Evolutionary conservation across 2,797 vertebrate genomes (phyloP), one percentile per base, ranked within the genome.

Genomic region (Trichosurus vulpecula): DNA sequence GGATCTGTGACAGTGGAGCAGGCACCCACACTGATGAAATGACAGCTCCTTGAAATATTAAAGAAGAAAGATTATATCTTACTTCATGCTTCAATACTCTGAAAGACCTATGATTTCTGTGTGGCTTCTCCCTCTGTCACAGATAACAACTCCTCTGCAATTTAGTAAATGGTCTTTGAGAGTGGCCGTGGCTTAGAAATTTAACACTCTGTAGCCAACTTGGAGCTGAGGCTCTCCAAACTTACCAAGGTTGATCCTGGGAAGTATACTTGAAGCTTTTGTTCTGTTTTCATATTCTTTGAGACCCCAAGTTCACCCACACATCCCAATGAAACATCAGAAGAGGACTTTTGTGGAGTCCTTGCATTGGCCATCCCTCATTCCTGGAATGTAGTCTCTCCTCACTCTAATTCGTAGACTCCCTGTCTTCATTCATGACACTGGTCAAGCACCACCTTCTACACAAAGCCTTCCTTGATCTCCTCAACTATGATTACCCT

Each of bases 31-130:
- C 41, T 87, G 74, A 87, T 87, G 74, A 87, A 87, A 87, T 87
- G 74, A 87, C 22, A 51, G 25, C 22, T 51, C 3, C 41, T 87
- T 87, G 74, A 87, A 87, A 87, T 87, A 87, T 87, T 87, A 87
- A 87, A 87, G 74, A 87, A 87, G 74, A 87, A 51, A 87, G 74
- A 87, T 87, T 87, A 51, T 87, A 87, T 87, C 74, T 87, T 87
- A 27, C 74, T 87, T 87, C 41, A 87, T 87, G 74, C 74, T 87
- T 87, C 74, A 87, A 87, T 51, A 51, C 41, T 47, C 41, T 14
- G 16, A 51, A 87, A 87, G 74, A 47, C 74, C 74, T 51, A 51
- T 51, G 74, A 87, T 47, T 87, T 51, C 41, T 87, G 74, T 87
- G 74, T 87, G 41, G 41, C 74, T 87, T 87, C 74, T 51, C 74